Evolutionary conservation across 2,113 vertebrate genomes (phyloP).

Genomic region (Gavia stellata): DNA sequence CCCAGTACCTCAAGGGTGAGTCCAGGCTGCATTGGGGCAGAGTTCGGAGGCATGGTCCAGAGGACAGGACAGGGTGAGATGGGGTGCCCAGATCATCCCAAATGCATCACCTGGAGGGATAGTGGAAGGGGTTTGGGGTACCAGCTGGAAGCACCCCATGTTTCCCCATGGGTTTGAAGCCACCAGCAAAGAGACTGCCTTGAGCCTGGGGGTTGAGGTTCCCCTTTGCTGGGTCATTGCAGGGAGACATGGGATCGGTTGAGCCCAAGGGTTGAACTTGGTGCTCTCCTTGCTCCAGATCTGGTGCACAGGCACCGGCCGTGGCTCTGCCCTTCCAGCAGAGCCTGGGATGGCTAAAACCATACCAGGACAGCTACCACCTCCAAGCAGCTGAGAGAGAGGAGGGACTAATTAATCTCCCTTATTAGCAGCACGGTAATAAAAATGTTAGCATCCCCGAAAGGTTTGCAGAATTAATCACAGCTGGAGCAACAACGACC

Average conservation of each 20-base stretch:
- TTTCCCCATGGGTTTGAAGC: not conserved
- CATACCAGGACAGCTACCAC: not conserved
- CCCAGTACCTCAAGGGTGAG: not conserved
- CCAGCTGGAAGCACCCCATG: not conserved
- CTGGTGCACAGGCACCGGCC: not conserved
- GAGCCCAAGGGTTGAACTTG: not conserved
- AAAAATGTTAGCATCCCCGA: not conserved
- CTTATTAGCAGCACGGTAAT: not conserved
- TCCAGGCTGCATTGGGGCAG: not conserved
- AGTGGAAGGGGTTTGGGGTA: not conserved
- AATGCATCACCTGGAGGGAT: not conserved
- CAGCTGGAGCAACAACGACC: not conserved
- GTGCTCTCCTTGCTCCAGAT: not conserved
- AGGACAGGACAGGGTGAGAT: not conserved
- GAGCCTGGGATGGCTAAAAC: not conserved
- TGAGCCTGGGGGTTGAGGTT: accelerated
- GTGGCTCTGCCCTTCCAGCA: not conserved
- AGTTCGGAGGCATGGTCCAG: not conserved
- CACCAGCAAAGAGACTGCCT: not conserved
- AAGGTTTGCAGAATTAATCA: not conserved
- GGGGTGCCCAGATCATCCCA: not conserved
- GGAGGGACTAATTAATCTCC: not conserved
- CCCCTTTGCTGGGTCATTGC: not conserved
- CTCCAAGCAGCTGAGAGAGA: not conserved
- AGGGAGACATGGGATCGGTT: not conserved